phyloP scores from a whole-genome alignment of 2,888 invertebrate genomes.

The Aromia moschata region DNA sequence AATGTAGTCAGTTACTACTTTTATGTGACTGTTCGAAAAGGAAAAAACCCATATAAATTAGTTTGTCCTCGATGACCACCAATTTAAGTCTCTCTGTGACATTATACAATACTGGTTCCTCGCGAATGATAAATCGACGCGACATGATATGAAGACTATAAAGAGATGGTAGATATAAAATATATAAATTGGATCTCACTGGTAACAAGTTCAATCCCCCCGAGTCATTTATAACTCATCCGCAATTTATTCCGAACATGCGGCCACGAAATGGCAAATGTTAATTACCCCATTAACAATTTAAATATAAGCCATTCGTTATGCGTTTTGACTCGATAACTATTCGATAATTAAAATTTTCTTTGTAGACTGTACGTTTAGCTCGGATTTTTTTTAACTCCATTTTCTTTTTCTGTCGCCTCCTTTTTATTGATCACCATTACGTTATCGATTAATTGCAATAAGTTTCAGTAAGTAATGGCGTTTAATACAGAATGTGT shows the following conservation, averaged over 20 bases:
- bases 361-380: conserved; percentile 19
- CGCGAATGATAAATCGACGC: conserved; percentile 25
- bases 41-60: not conserved
- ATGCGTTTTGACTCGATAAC: conserved; percentile 43
- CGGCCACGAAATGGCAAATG: conserved; percentile 47
- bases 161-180: conserved; percentile 30
- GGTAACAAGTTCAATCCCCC: conserved; percentile 37
- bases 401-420: conserved; percentile 10
- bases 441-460: conserved; percentile 8
- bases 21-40: too few relatives aligned
- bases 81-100: conserved; percentile 35
- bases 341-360: conserved; percentile 39
- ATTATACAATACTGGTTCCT: conserved; percentile 32
- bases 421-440: conserved; percentile 2
- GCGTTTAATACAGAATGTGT: too few relatives aligned
- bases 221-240: conserved; percentile 44
- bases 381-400: conserved; percentile 28
- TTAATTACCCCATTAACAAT: conserved; percentile 51
- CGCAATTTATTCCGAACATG: conserved; percentile 49
- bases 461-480: conserved; percentile 17
- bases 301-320: conserved; percentile 49
- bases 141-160: conserved; percentile 35
- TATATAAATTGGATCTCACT: conserved; percentile 40
- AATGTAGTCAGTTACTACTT: too few relatives aligned
- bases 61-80: conserved; percentile 2